phyloP scores from a whole-genome alignment of 2,113 vertebrate genomes.

The Turdus rufiventris region DNA sequence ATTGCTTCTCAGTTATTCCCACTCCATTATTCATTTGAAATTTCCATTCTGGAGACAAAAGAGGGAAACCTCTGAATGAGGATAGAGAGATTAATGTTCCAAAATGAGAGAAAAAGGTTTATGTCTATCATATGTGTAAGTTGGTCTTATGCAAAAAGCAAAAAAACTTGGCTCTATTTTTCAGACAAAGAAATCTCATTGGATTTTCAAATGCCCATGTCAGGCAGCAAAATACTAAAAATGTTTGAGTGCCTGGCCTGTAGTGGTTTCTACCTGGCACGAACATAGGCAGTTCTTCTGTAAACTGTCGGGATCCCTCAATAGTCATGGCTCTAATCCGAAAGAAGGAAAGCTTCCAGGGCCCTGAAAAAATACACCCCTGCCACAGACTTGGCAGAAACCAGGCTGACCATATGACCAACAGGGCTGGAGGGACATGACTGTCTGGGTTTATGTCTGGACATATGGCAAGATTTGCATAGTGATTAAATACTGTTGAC shows the following conservation, averaged over 20 bases:
- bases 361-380: background rate
- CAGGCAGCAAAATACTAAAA: background rate
- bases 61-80: background rate
- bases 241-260: background rate
- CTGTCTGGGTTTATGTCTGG: background rate
- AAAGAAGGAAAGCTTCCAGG: background rate
- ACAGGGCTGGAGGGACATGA: background rate
- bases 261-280: background rate
- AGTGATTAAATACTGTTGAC: conserved; percentile 1
- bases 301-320: background rate
- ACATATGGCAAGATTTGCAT: background rate
- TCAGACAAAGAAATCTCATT: background rate
- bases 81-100: background rate
- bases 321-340: background rate
- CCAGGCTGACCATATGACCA: background rate
- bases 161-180: background rate
- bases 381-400: background rate
- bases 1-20: background rate
- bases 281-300: background rate
- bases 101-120: background rate
- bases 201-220: background rate
- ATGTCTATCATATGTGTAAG: background rate
- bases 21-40: background rate
- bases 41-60: background rate
- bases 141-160: background rate